Conservation (phyloP, 2,888 invertebrate genomes). For the Pristionchus entomophagus region DNA sequence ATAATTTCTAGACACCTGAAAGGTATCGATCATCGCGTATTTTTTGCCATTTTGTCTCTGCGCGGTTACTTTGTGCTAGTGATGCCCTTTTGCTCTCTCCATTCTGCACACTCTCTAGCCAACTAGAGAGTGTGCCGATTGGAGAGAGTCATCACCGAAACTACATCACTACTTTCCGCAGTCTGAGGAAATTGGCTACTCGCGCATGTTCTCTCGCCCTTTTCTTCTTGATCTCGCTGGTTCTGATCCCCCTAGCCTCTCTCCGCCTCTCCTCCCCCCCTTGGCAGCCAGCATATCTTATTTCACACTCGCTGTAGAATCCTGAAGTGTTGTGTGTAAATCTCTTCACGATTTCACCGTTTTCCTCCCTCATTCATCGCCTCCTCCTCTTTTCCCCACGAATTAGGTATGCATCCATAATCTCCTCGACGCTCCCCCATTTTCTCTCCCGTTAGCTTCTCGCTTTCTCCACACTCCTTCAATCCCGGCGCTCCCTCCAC, state of each 20-base stretch:
- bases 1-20: no score
- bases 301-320: constrained; percentile 11
- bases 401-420: constrained; percentile 14
- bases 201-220: background rate
- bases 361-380: background rate
- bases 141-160: no score
- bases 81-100: no score
- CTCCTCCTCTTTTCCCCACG: background rate
- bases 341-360: background rate
- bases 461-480: background rate
- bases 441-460: background rate
- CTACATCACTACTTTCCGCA: no score
- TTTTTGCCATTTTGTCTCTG: no score
- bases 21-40: no score
- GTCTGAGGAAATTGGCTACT: no score
- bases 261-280: background rate
- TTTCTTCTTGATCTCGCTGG: background rate
- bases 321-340: background rate
- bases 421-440: background rate
- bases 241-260: background rate
- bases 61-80: no score
- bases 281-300: background rate
- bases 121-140: no score
- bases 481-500: background rate
- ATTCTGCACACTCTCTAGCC: no score